phyloP scores from a whole-genome alignment of 2,797 vertebrate genomes.

The Rhinella marina region DNA sequence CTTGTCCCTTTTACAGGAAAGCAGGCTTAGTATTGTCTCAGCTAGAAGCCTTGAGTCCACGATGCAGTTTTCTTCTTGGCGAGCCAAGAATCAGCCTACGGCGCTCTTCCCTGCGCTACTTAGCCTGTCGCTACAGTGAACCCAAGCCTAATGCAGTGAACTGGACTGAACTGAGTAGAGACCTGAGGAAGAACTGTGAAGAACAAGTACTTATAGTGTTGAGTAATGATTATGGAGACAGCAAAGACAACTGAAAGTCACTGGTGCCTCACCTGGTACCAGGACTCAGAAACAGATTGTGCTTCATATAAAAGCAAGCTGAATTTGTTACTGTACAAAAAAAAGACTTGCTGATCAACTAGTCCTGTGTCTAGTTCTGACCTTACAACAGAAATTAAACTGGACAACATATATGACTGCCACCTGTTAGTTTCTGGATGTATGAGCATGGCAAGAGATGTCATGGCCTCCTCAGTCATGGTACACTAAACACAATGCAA shows the following conservation, averaged over 20 bases:
- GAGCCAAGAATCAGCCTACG: conserved; percentile 94
- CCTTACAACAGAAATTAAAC: conserved; percentile 2
- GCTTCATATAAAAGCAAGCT: not conserved
- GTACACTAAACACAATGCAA: conserved; percentile 18
- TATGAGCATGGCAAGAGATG: conserved; percentile 16
- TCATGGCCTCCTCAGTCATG: conserved; percentile 10
- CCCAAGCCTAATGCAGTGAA: conserved; percentile 91
- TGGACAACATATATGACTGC: conserved; percentile 9
- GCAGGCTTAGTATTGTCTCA: conserved; percentile 94
- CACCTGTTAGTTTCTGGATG: conserved; percentile 27
- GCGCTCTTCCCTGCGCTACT: conserved; percentile 88
- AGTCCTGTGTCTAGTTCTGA: not conserved
- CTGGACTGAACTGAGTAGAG: conserved; percentile 90
- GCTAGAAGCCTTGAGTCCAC: conserved; percentile 88
- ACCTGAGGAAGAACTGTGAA: conserved; percentile 93
- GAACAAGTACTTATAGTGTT: conserved; percentile 91
- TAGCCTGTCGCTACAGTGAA: conserved; percentile 96
- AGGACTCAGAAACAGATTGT: conserved; percentile 41
- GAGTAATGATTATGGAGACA: conserved; percentile 96
- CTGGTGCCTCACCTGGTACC: conserved; percentile 17
- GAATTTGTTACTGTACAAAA: conserved; percentile 24
- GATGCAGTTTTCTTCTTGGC: conserved; percentile 93
- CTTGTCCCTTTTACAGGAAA: conserved; percentile 79
- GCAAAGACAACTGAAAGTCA: conserved; percentile 81
- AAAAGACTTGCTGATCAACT: conserved; percentile 23